Percentiles rank a stretch among this genome's conserved stretches.
These are phyloP conservation scores for Diachasma alloeum DNA, from an alignment of 1,140 invertebrate species.

Conservation along the genomic window DNA sequence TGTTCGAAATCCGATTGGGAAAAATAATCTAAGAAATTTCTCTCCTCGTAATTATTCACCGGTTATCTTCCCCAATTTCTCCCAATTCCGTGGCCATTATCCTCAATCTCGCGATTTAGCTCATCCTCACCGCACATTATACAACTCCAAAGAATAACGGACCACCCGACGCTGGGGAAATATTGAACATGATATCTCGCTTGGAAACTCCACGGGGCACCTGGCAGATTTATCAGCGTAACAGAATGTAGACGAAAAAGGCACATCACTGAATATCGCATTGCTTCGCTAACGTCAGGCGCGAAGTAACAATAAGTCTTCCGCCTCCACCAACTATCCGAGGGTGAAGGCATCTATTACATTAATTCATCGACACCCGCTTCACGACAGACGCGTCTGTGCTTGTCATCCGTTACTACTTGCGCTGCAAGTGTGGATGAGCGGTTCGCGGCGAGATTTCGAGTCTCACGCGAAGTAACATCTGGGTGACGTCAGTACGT, in stretches of 20 bases:
- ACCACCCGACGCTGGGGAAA: background rate
- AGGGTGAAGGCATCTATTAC: constrained; percentile 7
- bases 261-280: background rate
- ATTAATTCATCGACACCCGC: constrained; percentile 19
- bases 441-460: background rate
- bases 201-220: background rate
- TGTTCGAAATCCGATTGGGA: too few relatives aligned
- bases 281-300: background rate
- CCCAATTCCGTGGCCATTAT: too few relatives aligned
- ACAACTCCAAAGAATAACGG: too few relatives aligned
- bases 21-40: too few relatives aligned
- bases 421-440: background rate
- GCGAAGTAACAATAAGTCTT: background rate
- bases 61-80: too few relatives aligned
- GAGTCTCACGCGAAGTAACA: background rate
- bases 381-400: background rate
- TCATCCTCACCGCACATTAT: too few relatives aligned
- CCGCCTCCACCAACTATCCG: background rate
- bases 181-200: background rate
- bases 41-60: too few relatives aligned
- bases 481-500: background rate
- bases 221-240: background rate
- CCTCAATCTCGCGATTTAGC: too few relatives aligned
- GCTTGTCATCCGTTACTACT: background rate
- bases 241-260: background rate